Conservation (phyloP, 2,888 invertebrate species). For the Kryphioiulus occultus region DNA sequence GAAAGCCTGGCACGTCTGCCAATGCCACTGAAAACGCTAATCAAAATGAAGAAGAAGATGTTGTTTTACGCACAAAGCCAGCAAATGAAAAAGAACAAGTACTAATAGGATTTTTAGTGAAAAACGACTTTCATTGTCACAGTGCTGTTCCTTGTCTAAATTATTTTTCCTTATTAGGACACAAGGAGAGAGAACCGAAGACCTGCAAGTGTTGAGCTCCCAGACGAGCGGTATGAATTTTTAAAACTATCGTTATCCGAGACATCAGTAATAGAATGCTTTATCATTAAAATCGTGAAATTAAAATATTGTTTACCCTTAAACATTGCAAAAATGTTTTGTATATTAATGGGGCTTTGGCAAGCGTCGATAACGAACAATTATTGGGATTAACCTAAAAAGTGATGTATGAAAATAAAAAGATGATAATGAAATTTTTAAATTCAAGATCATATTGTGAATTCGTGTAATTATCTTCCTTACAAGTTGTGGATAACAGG, state of each 20-base stretch:
- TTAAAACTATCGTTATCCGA: background rate
- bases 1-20: conserved; percentile 49
- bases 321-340: background rate
- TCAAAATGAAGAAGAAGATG: conserved; percentile 45
- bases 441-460: background rate
- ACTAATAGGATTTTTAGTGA: background rate
- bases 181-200: conserved; percentile 22
- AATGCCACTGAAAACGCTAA: conserved; percentile 46
- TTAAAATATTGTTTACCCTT: background rate
- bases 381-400: no score
- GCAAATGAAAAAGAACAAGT: conserved; percentile 51
- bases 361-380: background rate
- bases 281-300: background rate
- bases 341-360: background rate
- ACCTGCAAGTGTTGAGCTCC: conserved; percentile 27
- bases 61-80: conserved; percentile 37
- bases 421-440: no score
- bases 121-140: background rate
- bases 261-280: background rate
- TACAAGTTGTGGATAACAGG: background rate
- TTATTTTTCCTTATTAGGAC: background rate
- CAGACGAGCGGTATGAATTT: conserved; percentile 33
- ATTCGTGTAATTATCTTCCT: background rate
- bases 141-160: background rate
- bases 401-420: no score